Base-by-base conservation (phyloP, 2,888 invertebrate genomes). In the Achlya flavicornis region DNA sequence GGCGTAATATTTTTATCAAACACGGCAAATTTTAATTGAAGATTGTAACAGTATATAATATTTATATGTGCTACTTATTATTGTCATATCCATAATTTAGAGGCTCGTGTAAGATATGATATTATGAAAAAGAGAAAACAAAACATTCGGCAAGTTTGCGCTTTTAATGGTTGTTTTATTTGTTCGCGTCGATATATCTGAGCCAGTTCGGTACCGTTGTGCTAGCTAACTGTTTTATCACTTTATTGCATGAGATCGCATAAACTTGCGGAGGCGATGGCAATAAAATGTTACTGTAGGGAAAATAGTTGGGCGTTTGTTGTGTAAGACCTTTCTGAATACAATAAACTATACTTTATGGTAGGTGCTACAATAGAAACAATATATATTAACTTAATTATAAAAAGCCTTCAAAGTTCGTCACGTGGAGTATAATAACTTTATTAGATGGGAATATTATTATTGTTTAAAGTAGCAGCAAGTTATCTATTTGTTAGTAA, bases 171-270 rank as follows among this genome's bases (percentile, higher is more conserved):
- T 78, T 83, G 84, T 92, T 92, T 93, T 92, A 92, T 92, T 90
- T 88, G 88, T 89, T 90, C 84, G 79, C 85, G 78, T 86, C 90
- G 83, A 92, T 92, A 90, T 90, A 91, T 90, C 86, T 83, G 80
- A 85, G 83, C 80, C 84, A 86, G 86, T 87, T 88, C 80, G 81
- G 86, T 84, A 83, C 83, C 85, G 86, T 81, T 83, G 85, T 86
- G 86, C 84, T 82, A 84, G 87, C 91, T 92, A 92, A 93, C 91
- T 92, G 90, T 90, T 93, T 93, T 93, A 93, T 92, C 91, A 91
- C 90, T 93, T 92, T 92, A 93, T 93, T 87, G 91, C 91, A 90
- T 89, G 92, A 87, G 85, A 90, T 90, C 85, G 84, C 88, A 90
- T 92, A 91, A 91, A 92, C 84, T 91, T 84, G 83, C 79, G 83